Evolutionary conservation across 23 tunicate genomes (phyloP), one percentile per base, ranked within the genome.

Genomic region (Ascidia mentula): DNA sequence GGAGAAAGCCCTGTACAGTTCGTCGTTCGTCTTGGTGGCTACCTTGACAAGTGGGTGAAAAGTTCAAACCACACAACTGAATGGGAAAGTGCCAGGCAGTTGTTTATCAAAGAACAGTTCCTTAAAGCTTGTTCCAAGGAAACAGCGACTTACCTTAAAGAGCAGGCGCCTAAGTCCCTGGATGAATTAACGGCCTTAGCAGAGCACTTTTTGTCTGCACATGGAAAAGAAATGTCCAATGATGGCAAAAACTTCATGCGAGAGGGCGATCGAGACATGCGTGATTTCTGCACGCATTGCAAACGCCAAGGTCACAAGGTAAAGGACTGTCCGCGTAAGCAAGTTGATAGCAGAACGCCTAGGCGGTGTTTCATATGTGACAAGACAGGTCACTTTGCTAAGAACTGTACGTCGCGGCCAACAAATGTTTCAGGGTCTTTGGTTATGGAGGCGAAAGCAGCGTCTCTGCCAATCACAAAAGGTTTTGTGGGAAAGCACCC

Each of bases 101-200:
- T 82, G 20, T 5, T 82, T 18, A 79, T 82, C 1, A 73, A 69
- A 32, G 79, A 82, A 45, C 86, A 82, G 32, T 82, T 46, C 46
- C 34, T 46, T 22, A 74, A 74, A 17, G 15, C 79, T 6, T 82
- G 86, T 34, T 34, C 45, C 6, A 82, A 33, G 32, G 79, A 82
- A 18, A 40, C 73, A 3, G 46, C 86, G 2, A 75, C 40, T 6
- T 35, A 82, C 46, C 38, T 82, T 30, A 73, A 31, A 31, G 73
- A 81, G 31, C 74, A 65, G 35, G 74, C 74, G 36, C 74, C 74
- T 34, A 37, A 79, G 8, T 18, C 32, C 45, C 80, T 45, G 30
- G 33, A 32, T 45, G 6, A 4, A 3, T 46, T 77, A 38, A 28
- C 81, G 1, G 30, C 26, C 20, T 4, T 46, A 3, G 69, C 81